A percentile compares a stretch with the other conserved stretches of the same genome.
Evolutionary conservation across 2,888 invertebrate species (phyloP).

Genomic region (Polietes domitor): DNA sequence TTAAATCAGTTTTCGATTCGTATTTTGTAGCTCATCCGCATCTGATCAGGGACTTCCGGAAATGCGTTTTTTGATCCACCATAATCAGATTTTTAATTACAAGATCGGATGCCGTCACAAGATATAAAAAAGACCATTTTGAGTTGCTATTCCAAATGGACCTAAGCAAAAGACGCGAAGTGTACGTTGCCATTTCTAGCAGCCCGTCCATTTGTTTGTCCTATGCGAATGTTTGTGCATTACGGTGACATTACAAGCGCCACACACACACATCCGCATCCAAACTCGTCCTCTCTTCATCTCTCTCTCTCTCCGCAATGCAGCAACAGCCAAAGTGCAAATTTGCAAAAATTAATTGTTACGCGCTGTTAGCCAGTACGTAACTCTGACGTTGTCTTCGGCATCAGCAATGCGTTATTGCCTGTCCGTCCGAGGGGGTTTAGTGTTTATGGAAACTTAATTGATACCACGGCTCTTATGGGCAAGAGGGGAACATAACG

Average conservation of each 20-base stretch:
- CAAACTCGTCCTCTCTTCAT: neutral
- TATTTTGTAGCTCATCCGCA: too few species aligned
- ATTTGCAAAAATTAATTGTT: conserved; percentile 76
- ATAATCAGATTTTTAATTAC: too few species aligned
- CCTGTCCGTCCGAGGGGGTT: conserved; percentile 8
- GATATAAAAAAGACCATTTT: too few species aligned
- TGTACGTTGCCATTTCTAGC: conserved; percentile 10
- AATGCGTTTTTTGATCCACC: too few species aligned
- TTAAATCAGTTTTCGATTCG: too few species aligned
- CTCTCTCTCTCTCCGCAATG: conserved; percentile 17
- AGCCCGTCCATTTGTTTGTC: conserved; percentile 38
- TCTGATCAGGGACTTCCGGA: too few species aligned
- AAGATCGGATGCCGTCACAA: too few species aligned
- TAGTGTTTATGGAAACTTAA: conserved; percentile 43
- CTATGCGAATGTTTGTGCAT: conserved; percentile 24
- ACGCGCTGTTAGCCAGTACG: conserved; percentile 39
- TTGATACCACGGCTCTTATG: conserved; percentile 32
- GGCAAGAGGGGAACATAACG: neutral
- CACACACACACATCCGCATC: neutral
- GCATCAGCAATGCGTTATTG: conserved; percentile 7
- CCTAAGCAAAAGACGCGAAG: neutral
- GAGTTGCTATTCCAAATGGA: neutral
- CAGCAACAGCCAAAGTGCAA: conserved; percentile 72
- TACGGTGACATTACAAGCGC: conserved; percentile 6
- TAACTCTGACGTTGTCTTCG: neutral